Evolutionary conservation across 2,113 vertebrate species (phyloP).

Genomic region (Notarius quadriscutis): DNA sequence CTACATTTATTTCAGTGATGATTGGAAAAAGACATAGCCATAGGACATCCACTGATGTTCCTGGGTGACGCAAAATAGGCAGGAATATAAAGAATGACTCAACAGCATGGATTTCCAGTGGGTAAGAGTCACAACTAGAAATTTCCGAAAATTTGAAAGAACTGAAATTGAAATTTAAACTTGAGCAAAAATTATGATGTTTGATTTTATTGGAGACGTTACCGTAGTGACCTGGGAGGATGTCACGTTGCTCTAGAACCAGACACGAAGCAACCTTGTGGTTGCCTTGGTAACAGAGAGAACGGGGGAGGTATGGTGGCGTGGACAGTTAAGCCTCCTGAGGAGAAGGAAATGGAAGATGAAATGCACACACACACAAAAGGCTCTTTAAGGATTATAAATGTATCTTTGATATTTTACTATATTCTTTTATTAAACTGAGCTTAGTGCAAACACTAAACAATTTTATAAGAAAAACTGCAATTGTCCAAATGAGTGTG

Average conservation of each 20-base stretch:
- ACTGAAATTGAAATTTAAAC: neutral
- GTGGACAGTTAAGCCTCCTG: constrained; percentile 26
- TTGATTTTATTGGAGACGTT: constrained; percentile 18
- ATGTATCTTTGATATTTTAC: neutral
- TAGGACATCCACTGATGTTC: neutral
- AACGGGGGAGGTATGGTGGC: constrained; percentile 5
- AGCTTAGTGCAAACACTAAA: neutral
- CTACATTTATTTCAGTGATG: neutral
- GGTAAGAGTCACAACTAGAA: neutral
- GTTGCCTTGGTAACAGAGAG: constrained; percentile 41
- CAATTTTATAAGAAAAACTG: neutral
- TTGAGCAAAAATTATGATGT: neutral
- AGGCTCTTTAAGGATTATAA: constrained; percentile 12
- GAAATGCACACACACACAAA: neutral
- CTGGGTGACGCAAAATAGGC: neutral
- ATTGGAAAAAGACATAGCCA: neutral
- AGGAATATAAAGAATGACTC: neutral
- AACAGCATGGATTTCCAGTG: no score
- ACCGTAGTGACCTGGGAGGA: constrained; percentile 14
- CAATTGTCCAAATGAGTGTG: neutral
- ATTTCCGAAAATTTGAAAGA: neutral
- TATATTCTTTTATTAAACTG: neutral
- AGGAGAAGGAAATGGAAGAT: constrained; percentile 28
- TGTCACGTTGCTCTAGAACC: constrained; percentile 6
- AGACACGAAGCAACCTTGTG: constrained; percentile 26